Percentiles rank a stretch among this genome's conserved stretches.
Evolutionary conservation across 2,113 vertebrate species (phyloP).

Genomic region (Rhinolophus sinicus): DNA sequence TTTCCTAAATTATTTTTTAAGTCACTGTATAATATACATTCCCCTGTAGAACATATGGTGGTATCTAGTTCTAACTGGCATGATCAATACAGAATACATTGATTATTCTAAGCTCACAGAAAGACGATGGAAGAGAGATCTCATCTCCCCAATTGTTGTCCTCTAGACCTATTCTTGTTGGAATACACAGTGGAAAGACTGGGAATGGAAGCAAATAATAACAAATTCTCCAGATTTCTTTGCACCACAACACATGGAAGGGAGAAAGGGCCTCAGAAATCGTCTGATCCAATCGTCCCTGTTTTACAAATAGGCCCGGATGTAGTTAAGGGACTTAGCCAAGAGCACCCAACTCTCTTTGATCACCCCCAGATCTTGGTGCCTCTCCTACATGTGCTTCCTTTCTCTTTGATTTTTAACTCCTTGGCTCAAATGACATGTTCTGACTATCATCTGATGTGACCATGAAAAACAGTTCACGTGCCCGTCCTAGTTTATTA

Average conservation of each 20-base stretch:
- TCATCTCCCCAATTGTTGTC: neutral
- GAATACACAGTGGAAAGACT: neutral
- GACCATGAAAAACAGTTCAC: constrained; percentile 22
- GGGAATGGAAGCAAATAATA: neutral
- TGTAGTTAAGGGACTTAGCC: neutral
- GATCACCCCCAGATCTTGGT: neutral
- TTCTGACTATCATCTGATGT: neutral
- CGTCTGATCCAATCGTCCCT: neutral
- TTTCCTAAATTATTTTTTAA: constrained; percentile 32
- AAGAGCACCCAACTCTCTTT: neutral
- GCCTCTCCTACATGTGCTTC: neutral
- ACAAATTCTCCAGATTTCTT: neutral
- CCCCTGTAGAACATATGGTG: neutral
- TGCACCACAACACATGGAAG: neutral
- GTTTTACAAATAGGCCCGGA: neutral
- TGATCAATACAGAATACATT: neutral
- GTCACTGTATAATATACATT: neutral
- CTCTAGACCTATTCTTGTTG: neutral
- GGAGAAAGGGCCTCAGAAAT: neutral
- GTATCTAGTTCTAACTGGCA: neutral
- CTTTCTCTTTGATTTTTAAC: neutral
- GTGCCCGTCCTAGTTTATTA: constrained; percentile 14
- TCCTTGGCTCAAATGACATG: neutral
- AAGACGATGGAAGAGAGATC: neutral
- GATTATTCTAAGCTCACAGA: neutral